Percentiles rank a stretch among this genome's conserved stretches.
Evolutionary conservation across 2,888 invertebrate genomes (phyloP).

Genomic region (Nudaria mundana): DNA sequence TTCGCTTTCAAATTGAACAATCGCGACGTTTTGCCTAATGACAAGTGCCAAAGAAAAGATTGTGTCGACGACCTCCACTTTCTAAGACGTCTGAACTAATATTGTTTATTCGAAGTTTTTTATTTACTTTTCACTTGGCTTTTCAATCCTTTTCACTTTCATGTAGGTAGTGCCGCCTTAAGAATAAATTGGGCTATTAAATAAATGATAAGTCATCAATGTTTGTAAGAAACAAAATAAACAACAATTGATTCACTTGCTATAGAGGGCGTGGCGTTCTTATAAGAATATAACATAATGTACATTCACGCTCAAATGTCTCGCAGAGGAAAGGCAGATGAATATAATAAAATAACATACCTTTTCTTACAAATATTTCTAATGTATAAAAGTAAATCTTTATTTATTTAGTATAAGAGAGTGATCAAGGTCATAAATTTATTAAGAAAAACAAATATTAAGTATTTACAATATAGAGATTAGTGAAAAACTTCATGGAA

Average conservation of each 20-base stretch:
- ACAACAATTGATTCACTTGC: neutral
- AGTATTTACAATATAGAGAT: too few relatives aligned
- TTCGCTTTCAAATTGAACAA: constrained; percentile 51
- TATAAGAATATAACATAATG: neutral
- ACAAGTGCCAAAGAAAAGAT: constrained; percentile 52
- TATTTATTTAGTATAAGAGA: too few relatives aligned
- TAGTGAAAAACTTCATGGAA: too few relatives aligned
- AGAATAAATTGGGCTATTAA: constrained; percentile 15
- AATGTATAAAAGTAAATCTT: too few relatives aligned
- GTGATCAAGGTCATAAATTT: too few relatives aligned
- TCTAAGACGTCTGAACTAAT: constrained; percentile 51
- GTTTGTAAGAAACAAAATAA: constrained; percentile 8
- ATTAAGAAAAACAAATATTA: too few relatives aligned
- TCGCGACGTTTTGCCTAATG: constrained; percentile 45
- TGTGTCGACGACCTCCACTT: constrained; percentile 54
- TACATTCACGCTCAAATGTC: neutral
- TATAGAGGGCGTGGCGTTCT: neutral
- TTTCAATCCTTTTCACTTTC: constrained; percentile 31
- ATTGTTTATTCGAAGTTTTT: constrained; percentile 37
- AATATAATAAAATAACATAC: too few relatives aligned
- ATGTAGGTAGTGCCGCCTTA: constrained; percentile 9
- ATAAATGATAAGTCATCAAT: constrained; percentile 11
- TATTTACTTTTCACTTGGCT: constrained; percentile 34
- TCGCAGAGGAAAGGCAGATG: neutral
- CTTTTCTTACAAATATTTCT: too few relatives aligned